Evolutionary conservation across 2,113 vertebrate species (phyloP).

Genomic region (Petromus typicus): DNA sequence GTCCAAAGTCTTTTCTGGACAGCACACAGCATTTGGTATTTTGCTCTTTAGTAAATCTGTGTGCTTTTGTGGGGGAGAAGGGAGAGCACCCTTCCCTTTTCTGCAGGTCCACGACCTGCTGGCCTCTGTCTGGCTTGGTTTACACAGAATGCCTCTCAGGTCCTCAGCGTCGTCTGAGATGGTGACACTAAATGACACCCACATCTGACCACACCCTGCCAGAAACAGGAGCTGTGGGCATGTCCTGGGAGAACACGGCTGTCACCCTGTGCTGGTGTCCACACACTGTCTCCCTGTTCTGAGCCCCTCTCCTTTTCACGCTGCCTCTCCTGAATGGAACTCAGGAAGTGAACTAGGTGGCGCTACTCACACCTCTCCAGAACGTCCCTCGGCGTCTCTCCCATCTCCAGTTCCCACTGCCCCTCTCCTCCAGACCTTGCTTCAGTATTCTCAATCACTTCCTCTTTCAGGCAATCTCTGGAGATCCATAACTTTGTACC

Average conservation of each 20-base stretch:
- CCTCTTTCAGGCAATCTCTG: too few relatives aligned
- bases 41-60: background rate
- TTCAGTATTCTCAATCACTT: background rate
- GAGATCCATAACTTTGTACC: background rate
- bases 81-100: background rate
- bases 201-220: background rate
- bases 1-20: background rate
- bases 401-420: background rate
- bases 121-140: background rate
- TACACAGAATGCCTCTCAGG: background rate
- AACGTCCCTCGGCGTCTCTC: background rate
- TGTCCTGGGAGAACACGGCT: background rate
- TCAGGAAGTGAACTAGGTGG: background rate
- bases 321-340: background rate
- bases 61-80: background rate
- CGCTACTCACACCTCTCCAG: background rate
- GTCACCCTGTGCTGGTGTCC: background rate
- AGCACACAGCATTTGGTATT: background rate
- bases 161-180: background rate
- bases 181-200: too few relatives aligned
- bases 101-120: rapidly evolving
- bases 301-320: background rate
- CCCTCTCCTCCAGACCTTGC: rapidly evolving
- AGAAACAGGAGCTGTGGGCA: rapidly evolving
- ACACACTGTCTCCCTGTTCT: background rate